A percentile compares a stretch with the other conserved stretches of the same genome.
These are phyloP conservation scores for Esox lucius DNA, from an alignment of 2,797 vertebrate species.

Conservation along the genomic window DNA sequence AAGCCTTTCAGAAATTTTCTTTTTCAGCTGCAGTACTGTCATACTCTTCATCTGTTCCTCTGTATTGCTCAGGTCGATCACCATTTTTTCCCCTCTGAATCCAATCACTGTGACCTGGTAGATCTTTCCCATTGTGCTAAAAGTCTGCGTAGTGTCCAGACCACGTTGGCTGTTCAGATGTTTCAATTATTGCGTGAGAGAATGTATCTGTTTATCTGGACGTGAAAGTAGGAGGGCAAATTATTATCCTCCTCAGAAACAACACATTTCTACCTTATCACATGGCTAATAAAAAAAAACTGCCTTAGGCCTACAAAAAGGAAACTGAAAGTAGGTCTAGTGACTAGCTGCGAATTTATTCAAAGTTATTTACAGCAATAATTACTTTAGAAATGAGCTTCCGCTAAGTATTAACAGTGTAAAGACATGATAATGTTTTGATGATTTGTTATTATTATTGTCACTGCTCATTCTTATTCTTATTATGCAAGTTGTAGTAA, in stretches of 20 bases:
- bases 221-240: background rate
- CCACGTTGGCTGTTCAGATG: background rate
- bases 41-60: conserved; percentile 58
- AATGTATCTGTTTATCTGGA: background rate
- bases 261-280: background rate
- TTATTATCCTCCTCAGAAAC: background rate
- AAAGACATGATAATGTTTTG: too few species aligned
- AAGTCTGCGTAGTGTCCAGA: too few species aligned
- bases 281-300: background rate
- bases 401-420: too few species aligned
- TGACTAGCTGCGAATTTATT: background rate
- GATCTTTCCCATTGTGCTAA: conserved; percentile 62
- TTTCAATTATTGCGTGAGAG: background rate
- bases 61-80: conserved; percentile 58
- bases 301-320: background rate
- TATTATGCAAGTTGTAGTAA: too few species aligned
- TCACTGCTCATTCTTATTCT: too few species aligned
- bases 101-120: conserved; percentile 61
- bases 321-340: background rate
- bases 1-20: conserved; percentile 53
- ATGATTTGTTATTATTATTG: too few species aligned
- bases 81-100: conserved; percentile 49
- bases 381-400: too few species aligned
- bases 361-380: too few species aligned
- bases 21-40: conserved; percentile 56